Evolutionary conservation across 2,888 invertebrate species (phyloP).

Genomic region (Thymelicus sylvestris): DNA sequence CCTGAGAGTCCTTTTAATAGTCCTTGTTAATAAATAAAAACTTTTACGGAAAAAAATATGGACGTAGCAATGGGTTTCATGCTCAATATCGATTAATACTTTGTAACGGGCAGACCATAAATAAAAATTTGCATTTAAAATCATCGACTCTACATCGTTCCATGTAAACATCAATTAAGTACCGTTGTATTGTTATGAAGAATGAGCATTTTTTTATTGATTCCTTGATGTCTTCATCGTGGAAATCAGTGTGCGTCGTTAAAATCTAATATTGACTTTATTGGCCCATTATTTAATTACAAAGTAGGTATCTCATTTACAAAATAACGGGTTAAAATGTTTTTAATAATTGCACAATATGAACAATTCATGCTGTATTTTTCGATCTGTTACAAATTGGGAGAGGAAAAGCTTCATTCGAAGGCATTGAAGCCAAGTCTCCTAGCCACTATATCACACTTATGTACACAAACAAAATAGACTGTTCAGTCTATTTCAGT

Average conservation of each 20-base stretch:
- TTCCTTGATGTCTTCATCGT: slow-evolving; percentile 17
- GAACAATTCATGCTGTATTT: no score
- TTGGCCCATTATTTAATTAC: background rate
- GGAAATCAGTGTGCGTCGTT: background rate
- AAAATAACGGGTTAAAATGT: no score
- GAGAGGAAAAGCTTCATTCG: no score
- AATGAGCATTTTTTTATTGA: slow-evolving; percentile 17
- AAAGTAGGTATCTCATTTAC: no score
- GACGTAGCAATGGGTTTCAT: background rate
- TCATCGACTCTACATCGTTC: slow-evolving; percentile 13
- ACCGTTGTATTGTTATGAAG: slow-evolving; percentile 22
- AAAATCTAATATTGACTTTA: background rate
- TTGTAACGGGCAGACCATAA: slow-evolving; percentile 6
- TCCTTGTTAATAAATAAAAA: no score
- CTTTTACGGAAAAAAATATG: no score
- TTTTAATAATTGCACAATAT: no score
- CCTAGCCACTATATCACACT: no score
- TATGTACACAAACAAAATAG: background rate
- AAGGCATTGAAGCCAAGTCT: no score
- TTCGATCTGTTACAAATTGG: no score
- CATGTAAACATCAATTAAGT: slow-evolving; percentile 28
- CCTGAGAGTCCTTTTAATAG: no score
- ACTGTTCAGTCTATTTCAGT: background rate
- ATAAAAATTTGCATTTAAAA: slow-evolving; percentile 1
- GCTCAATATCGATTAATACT: slow-evolving; percentile 2